Base-by-base conservation (phyloP, 2,888 invertebrate species). In the Synanthedon andrenaeformis region DNA sequence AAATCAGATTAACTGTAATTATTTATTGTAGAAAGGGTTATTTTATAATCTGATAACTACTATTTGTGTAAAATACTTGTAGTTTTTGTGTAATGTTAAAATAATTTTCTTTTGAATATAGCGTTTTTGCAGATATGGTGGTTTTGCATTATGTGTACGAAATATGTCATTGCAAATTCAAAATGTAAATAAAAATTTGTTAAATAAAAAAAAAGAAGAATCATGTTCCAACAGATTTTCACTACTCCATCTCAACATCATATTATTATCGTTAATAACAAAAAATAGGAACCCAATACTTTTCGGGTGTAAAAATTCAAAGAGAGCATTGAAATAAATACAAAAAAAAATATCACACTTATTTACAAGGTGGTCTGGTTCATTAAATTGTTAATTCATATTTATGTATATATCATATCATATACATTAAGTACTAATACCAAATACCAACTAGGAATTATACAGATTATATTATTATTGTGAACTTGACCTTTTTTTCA, bases 271-370 rank as follows among this genome's bases (percentile, higher is more conserved):
- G 45, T 45, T 45, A 14, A 11, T 45, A 45, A 45, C 45, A 13
- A 42, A 12, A 45, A 45, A 45, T 45, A 45, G 45, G 45, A 45
- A 45, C 45, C 45, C n/a, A 45, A 45, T 3, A 45, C 35, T 12
- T 51, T 45, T 52, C 19, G 41, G 51, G 51, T 51, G 45, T 35
- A 35, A 35, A 35, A 35, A 35, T 35, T 35, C 10, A 35, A 10
- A 85, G 85, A 84, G 85, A 85, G 84, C 85, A 72, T 72, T 66
- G 63, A 70, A 72, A 70, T 62, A 62, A 69, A 64, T 63, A 61
- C 64, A 69, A 65, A 62, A 75, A 74, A 78, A 81, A 82, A 84
- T 84, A 84, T 85, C 84, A 84, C 83, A 83, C 77, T 75, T 70
- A 59, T 70, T 70, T 74, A 72, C 76, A 76, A 23, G 82, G 79